Conservation (phyloP, 2,113 vertebrate species). For the Etia nguti region DNA sequence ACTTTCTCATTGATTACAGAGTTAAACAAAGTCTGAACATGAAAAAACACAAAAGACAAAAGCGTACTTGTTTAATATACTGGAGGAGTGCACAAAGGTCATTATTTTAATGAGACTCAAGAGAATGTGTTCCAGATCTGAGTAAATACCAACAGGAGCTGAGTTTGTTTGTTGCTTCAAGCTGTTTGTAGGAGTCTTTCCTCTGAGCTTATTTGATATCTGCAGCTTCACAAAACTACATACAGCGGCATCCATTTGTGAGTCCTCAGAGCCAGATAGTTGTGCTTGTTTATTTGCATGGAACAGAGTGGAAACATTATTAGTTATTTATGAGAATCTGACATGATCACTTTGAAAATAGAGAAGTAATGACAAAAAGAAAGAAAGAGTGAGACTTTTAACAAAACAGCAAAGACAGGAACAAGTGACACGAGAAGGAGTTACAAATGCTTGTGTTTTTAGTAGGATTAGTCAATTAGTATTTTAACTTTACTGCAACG, state of each 20-base stretch:
- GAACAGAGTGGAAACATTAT: neutral
- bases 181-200: neutral
- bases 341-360: neutral
- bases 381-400: neutral
- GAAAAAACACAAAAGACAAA: neutral
- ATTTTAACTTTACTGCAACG: neutral
- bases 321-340: neutral
- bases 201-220: neutral
- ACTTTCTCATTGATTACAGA: neutral
- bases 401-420: neutral
- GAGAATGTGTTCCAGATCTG: neutral
- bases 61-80: neutral
- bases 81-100: neutral
- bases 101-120: neutral
- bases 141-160: neutral
- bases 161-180: neutral
- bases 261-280: neutral
- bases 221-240: neutral
- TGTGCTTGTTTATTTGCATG: neutral
- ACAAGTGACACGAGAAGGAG: neutral
- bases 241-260: neutral
- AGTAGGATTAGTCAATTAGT: neutral
- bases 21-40: neutral
- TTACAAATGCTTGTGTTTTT: neutral
- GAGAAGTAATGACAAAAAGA: neutral